Conservation (phyloP, 2,113 vertebrate genomes). For the Danionella cerebrum region DNA sequence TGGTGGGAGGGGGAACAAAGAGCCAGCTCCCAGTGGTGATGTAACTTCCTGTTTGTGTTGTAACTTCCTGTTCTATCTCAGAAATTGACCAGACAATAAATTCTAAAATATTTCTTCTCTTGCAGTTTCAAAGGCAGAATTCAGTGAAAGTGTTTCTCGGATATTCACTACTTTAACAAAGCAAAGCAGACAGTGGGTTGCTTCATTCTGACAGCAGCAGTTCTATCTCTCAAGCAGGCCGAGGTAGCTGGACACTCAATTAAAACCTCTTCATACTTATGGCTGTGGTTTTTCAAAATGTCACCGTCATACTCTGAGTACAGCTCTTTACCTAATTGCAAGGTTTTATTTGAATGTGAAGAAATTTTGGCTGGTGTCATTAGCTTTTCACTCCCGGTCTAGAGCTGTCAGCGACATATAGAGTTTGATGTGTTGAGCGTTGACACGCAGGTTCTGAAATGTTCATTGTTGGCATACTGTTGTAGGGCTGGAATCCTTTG, state of each 20-base stretch:
- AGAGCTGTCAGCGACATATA: conserved; percentile 12
- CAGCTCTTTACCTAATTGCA: conserved; percentile 22
- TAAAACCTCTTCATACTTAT: conserved; percentile 4
- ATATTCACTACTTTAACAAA: conserved; percentile 15
- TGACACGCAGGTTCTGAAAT: conserved; percentile 15
- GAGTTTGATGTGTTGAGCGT: conserved; percentile 2
- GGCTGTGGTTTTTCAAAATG: neutral
- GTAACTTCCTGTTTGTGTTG: too few species aligned
- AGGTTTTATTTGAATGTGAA: conserved; percentile 22
- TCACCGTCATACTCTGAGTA: neutral
- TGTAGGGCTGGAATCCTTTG: neutral
- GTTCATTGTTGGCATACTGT: neutral
- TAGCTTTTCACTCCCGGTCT: neutral
- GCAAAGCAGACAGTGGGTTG: neutral
- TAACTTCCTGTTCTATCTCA: too few species aligned
- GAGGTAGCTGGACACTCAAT: conserved; percentile 1
- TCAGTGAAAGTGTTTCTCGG: conserved; percentile 1
- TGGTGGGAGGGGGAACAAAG: too few species aligned
- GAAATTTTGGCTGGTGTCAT: conserved; percentile 20
- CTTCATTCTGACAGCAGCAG: neutral
- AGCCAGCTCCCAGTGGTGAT: too few species aligned
- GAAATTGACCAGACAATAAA: too few species aligned
- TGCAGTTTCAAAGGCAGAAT: conserved; percentile 9
- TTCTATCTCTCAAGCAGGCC: conserved; percentile 6
- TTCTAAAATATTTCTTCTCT: too few species aligned